Evolutionary conservation across 2,797 vertebrate genomes (phyloP).

Genomic region (Siniperca undulata): DNA sequence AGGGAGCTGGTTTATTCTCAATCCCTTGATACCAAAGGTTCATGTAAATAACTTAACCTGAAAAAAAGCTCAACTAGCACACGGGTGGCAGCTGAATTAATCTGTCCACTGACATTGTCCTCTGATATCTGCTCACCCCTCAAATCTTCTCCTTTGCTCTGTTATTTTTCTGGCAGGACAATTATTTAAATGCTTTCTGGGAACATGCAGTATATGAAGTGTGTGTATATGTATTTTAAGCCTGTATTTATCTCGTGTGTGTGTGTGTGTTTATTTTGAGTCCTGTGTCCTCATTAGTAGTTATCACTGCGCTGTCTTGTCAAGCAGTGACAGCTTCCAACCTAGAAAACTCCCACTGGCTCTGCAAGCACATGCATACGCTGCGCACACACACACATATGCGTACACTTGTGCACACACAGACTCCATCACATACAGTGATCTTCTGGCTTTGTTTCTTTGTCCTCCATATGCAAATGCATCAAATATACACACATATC

Average conservation of each 20-base stretch:
- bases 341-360: conserved; percentile 48
- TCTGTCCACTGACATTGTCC: not conserved
- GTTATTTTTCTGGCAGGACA: not conserved
- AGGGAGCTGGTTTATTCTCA: conserved; percentile 7
- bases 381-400: not conserved
- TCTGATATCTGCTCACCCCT: not conserved
- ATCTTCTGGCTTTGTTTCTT: not conserved
- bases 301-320: conserved; percentile 61
- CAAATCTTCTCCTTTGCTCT: too few species aligned
- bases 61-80: conserved; percentile 1
- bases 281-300: conserved; percentile 70
- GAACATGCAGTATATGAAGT: not conserved
- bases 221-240: not conserved
- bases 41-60: conserved; percentile 8
- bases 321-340: conserved; percentile 51
- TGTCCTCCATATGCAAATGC: not conserved
- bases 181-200: not conserved
- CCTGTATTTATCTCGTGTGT: conserved; percentile 19
- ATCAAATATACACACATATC: not conserved
- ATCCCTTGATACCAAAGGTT: conserved; percentile 2
- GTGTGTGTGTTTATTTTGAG: conserved; percentile 59
- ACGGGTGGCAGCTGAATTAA: not conserved
- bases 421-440: not conserved
- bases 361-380: not conserved
- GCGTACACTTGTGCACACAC: not conserved